Base-by-base conservation (phyloP, 2,888 invertebrate genomes). In the Parnassius orleans region DNA sequence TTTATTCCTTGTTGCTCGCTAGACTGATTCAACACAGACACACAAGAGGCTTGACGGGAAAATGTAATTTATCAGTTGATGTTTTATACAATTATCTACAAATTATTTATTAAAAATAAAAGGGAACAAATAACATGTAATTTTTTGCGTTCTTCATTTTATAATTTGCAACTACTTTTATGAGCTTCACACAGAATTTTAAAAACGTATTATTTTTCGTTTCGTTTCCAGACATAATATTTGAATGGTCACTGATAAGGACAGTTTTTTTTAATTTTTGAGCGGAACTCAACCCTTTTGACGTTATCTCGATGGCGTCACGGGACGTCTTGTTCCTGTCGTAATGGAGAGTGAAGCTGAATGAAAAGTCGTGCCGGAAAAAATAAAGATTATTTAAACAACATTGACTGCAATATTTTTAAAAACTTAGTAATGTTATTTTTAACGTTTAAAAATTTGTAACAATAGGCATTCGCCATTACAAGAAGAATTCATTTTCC, bases 231-330 rank as follows among this genome's bases (percentile, higher is more conserved):
- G 70, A 70, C 72, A 69, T 76, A 73, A 72, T 68, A 68, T 69
- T 72, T 68, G 68, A 69, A 71, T 68, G 71, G 59, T 66, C 68
- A 57, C 69, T 81, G 88, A 88, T 88, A 88, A 86, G 80, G 67
- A 15, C 46, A 69, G 73, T 76, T 80, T 83, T 78, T 57, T 53
- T 64, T 53, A 41, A 14, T 64, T 57, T 61, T 76, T 72, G 73
- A 71, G 71, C 83, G 83, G 81, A 82, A 85, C 81, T 84, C 84
- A 87, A 88, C 88, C 89, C 90, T 87, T 86, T 81, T 80, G 86
- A 80, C 85, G 84, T 80, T 90, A 90, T 90, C 89, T 79, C 72
- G 69, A 72, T 80, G 84, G 84, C 82, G 87, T 86, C 83, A 84
- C 82, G 78, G 75, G 77, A 75, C 81, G 79, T 83, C 84, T 83